Base-by-base conservation (phyloP, 2,797 vertebrate species). In the Acipenser ruthenus region DNA sequence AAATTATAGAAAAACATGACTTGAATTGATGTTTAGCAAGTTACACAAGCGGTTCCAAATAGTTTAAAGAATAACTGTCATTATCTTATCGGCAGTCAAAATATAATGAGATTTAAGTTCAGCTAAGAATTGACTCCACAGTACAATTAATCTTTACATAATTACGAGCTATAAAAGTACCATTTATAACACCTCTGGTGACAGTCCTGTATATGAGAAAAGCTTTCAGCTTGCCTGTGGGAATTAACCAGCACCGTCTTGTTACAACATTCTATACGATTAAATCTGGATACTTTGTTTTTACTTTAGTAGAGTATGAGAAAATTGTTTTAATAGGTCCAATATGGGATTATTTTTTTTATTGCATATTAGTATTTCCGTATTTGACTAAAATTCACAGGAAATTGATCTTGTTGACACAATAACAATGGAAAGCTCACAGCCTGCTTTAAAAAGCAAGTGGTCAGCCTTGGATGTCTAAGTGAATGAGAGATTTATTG, bases 121-220 rank as follows among this genome's bases (percentile, higher is more conserved):
- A 23, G 50, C 15, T 18, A 52, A 52, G 37, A 66, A 59, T n/a
- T 66, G 53, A 55, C 52, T 58, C 51, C 37, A 52, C 65, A 55
- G 65, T 47, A 58, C 56, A 47, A 52, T 59, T 58, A 66, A 58
- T 66, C 65, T 66, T 55, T 66, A 66, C 53, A 66, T 59, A 66
- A 66, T 66, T 58, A 66, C 56, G 55, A 66, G 53, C 48, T 56
- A 55, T 12, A 55, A 55, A 55, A 55, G n/a, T 8, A 5, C 53
- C 53, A 55, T 50, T 9, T 49, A 66, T 66, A 37, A 65, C 47
- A 13, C 56, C 65, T 51, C 65, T 15, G 18, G 47, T 59, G 65
- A 49, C 65, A 55, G 37, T 13, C 56, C 47, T 48, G 50, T 58
- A 47, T 59, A 47, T 48, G 52, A 59, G 51, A 53, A 53, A 9